A percentile compares a stretch with the other conserved stretches of the same genome.
phyloP scores from a whole-genome alignment of 2,113 vertebrate genomes.

The Hippotragus niger region DNA sequence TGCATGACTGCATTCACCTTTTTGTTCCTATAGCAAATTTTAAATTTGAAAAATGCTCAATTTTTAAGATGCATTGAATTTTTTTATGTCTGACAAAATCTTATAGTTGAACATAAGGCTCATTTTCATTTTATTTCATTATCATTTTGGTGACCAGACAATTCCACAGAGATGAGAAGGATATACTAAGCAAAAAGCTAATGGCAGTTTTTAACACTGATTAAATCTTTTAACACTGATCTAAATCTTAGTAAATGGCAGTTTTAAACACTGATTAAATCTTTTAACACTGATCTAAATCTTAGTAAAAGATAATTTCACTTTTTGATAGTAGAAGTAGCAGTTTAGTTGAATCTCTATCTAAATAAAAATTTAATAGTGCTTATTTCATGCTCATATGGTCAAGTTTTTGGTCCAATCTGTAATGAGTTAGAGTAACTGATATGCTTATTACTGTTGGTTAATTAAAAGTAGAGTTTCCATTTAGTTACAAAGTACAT shows the following conservation, averaged over 20 bases:
- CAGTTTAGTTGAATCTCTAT: constrained; percentile 17
- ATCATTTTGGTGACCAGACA: background rate
- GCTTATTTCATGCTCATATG: constrained; percentile 69
- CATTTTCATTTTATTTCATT: background rate
- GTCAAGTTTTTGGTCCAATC: constrained; percentile 61
- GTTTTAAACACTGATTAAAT: background rate
- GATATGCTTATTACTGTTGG: constrained; percentile 13
- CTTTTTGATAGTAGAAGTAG: background rate
- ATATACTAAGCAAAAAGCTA: background rate
- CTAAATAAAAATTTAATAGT: constrained; percentile 71
- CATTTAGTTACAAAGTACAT: constrained; percentile 48
- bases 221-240: background rate
- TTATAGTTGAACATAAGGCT: background rate
- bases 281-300: background rate
- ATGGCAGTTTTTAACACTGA: background rate
- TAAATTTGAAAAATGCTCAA: background rate
- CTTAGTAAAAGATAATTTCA: constrained; percentile 27
- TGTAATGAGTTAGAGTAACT: constrained; percentile 59
- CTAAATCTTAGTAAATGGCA: constrained; percentile 5
- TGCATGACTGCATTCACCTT: background rate
- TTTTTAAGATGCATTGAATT: background rate
- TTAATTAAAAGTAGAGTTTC: constrained; percentile 53
- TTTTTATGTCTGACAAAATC: background rate
- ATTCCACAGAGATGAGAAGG: background rate
- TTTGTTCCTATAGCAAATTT: background rate